Evolutionary conservation across 2,797 vertebrate species (phyloP), one percentile per base, ranked within the genome.

Genomic region (Todus mexicanus): DNA sequence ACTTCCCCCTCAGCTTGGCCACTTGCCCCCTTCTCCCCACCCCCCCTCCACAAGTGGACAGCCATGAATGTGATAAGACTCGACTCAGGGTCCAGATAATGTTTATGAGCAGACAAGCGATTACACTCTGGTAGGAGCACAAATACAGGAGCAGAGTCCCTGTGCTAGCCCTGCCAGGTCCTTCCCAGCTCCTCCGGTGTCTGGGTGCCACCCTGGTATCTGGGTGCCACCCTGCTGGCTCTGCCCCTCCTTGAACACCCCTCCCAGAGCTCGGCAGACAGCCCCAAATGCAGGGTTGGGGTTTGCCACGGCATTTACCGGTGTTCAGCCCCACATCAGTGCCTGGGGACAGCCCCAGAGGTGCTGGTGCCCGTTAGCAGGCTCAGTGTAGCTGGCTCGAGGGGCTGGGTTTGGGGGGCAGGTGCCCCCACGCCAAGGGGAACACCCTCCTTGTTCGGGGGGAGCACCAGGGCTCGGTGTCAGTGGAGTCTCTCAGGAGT

Each of bases 71-170:
- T 1, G 31, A 80, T 15, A 5, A 88, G 54, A 63, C 50, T 78
- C 19, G 42, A 40, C 21, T 63, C 25, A 22, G 60, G 81, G 71
- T 95, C 83, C 86, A 84, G 81, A 84, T 95, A 95, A 95, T 68
- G 90, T 95, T 96, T 96, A 96, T 96, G 94, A 95, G 95, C 84
- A 92, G 78, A 87, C 71, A 95, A 96, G 94, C 81, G 9, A 73
- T 78, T 95, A 94, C 89, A 89, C 63, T 86, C 90, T 92, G 84
- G 84, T 89, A 89, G 89, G 87, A 91, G 69, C 78, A 71, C 27
- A 84, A 89, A 79, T 60, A 70, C 31, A 27, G 92, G 94, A 93
- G 74, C 48, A 3, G 45, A 87, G 76, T 59, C 40, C 90, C 88
- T 45, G 48, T 1, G 6, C 42, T 45, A 84, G 57, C 78, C 69